Base-by-base conservation (phyloP, 2,113 vertebrate genomes). In the Anas platyrhynchos region DNA sequence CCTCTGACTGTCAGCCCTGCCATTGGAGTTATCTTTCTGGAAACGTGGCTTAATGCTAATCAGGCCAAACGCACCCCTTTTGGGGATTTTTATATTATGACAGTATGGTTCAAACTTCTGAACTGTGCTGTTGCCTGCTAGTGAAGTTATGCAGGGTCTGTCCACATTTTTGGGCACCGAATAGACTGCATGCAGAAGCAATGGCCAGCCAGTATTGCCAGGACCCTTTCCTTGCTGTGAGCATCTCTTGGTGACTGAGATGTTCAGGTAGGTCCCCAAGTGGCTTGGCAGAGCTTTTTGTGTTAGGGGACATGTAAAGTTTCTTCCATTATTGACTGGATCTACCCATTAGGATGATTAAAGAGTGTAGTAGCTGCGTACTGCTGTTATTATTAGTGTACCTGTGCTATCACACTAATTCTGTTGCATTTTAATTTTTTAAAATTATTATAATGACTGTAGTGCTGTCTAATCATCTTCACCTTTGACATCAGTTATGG, bases 341-440 rank as follows among this genome's bases (percentile, higher is more conserved):
- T 75, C 38, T 32, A 66, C 25, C 76, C 69, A 62, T 91, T 78
- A 72, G 23, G 48, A 29, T 81, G 69, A 18, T 36, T 55, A 89
- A 61, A 63, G 95, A 90, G 83, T 59, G 62, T 41, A 25, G 31
- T 61, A 86, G 75, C 48, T 88, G 41, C 48, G 9, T 84, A 43
- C 71, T 56, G 26, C 22, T 79, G 38, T 25, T 59, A 25, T 84
- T 88, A 25, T 59, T 88, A 85, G 50, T 50, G 26, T 82, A 67
- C 48, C 66, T 71, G 2, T 74, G 66, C 73, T 95, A 90, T 76
- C 77, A 73, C 34, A 6, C 54, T 93, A 88, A 91, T 81, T 93
- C 56, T 73, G 83, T 82, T 94, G 83, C 56, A 73, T 94, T 88
- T 91, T 96, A 91, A 92, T 97, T 96, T 96, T 46, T 0, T 22